Evolutionary conservation across 2,888 invertebrate species (phyloP).

Genomic region (Melanostoma mellinum): DNA sequence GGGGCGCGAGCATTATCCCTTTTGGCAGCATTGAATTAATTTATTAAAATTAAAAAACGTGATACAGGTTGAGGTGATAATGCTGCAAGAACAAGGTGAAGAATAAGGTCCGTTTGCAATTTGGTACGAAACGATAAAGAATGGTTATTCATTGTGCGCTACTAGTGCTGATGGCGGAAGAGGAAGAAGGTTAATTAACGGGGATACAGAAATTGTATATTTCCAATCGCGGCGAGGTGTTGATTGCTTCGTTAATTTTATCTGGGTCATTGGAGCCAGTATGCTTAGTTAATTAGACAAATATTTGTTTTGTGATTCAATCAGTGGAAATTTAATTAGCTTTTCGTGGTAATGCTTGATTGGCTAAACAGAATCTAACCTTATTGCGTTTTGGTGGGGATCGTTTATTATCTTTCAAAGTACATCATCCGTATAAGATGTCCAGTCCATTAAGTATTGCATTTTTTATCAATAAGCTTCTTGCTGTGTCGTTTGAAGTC

Average conservation of each 20-base stretch:
- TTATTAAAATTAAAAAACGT: conserved; percentile 70
- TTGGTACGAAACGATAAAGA: conserved; percentile 21
- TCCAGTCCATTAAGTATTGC: too few relatives aligned
- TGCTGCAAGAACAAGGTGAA: conserved; percentile 15
- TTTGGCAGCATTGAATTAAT: conserved; percentile 66
- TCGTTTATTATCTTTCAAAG: too few relatives aligned
- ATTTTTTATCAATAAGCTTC: too few relatives aligned
- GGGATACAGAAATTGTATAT: not conserved
- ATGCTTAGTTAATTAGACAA: conserved; percentile 36
- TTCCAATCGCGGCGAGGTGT: conserved; percentile 22
- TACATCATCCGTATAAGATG: too few relatives aligned
- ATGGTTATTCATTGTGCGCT: conserved; percentile 38
- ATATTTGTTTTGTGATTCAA: conserved; percentile 34
- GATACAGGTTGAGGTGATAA: conserved; percentile 24
- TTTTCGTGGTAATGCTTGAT: not conserved
- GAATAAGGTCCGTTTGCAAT: conserved; percentile 5
- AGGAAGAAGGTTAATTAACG: conserved; percentile 40
- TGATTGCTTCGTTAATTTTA: conserved; percentile 40
- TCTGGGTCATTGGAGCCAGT: conserved; percentile 14
- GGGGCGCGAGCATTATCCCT: conserved; percentile 52
- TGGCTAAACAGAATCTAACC: too few relatives aligned
- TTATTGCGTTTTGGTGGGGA: too few relatives aligned
- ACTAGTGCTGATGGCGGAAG: not conserved
- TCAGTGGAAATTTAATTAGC: conserved; percentile 26
- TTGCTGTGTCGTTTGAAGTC: too few relatives aligned